Evolutionary conservation across 2,888 invertebrate genomes (phyloP).

Genomic region (Lepidocyrtinus sp.): DNA sequence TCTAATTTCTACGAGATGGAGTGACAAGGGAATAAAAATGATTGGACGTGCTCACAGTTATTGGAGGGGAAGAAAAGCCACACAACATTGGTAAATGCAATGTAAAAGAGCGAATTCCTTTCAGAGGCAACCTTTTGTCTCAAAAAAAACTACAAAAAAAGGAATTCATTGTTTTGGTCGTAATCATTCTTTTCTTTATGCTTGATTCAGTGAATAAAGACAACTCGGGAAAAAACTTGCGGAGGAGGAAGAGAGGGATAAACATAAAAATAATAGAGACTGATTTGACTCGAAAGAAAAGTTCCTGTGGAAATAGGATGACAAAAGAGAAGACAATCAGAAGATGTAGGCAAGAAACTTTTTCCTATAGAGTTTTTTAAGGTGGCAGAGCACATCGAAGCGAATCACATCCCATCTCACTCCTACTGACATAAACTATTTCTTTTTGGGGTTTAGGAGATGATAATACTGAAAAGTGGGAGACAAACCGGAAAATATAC

Average conservation of each 20-base stretch:
- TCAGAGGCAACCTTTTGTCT: neutral
- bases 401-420: neutral
- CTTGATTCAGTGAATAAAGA: too few species aligned
- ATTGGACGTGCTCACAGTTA: too few species aligned
- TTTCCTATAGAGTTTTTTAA: neutral
- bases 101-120: neutral
- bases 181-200: neutral
- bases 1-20: too few species aligned
- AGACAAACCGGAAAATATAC: neutral
- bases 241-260: neutral
- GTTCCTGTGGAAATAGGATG: neutral
- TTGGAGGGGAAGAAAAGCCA: neutral
- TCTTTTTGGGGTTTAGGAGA: neutral
- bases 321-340: neutral
- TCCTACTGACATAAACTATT: neutral
- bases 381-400: neutral
- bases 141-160: neutral
- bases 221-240: neutral
- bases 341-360: neutral
- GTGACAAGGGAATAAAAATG: too few species aligned
- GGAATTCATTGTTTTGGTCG: neutral
- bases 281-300: neutral
- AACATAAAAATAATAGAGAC: neutral
- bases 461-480: neutral
- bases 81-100: neutral